phyloP scores from a whole-genome alignment of 2,888 invertebrate genomes.

The Fragum fragum region DNA sequence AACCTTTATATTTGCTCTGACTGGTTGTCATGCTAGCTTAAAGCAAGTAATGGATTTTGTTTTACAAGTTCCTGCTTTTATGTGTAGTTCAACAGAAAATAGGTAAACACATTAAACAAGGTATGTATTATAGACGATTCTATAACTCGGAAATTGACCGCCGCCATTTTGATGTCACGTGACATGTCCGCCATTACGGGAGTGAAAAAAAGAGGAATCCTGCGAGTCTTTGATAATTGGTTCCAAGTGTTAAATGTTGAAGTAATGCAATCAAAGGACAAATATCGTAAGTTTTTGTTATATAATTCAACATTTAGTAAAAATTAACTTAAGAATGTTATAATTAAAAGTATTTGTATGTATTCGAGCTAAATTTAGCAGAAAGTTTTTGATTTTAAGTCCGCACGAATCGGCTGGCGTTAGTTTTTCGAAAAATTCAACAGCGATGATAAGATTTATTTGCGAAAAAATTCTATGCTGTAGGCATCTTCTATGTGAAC shows the following conservation, averaged over 20 bases:
- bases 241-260: background rate
- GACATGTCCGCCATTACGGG: constrained; percentile 8
- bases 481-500: too few species aligned
- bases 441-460: too few species aligned
- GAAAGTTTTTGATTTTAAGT: background rate
- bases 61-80: too few species aligned
- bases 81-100: too few species aligned
- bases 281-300: background rate
- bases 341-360: background rate
- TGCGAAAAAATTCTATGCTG: too few species aligned
- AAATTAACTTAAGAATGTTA: background rate
- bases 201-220: background rate
- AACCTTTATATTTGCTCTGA: too few species aligned
- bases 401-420: background rate
- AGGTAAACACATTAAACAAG: too few species aligned
- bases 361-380: background rate
- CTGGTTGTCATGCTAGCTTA: too few species aligned
- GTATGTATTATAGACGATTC: constrained; percentile 10
- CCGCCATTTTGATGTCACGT: constrained; percentile 15
- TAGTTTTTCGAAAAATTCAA: too few species aligned
- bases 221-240: constrained; percentile 2
- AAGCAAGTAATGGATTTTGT: too few species aligned
- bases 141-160: background rate
- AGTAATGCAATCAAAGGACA: background rate
- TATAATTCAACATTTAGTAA: background rate